Base-by-base conservation (phyloP, 2,113 vertebrate genomes). In the Scomber colias region DNA sequence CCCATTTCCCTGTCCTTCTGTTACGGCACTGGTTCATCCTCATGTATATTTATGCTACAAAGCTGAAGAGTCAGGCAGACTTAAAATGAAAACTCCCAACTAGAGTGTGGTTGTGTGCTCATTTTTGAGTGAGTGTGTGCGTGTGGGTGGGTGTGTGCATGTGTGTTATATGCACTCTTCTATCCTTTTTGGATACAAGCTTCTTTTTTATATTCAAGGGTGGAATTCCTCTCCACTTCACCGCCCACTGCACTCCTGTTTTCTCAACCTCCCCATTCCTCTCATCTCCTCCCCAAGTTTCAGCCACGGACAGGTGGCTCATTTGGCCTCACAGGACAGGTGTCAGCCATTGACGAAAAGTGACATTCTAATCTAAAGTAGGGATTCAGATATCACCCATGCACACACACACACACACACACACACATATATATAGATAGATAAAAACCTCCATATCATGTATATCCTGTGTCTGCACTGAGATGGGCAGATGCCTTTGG, bases 331-430 rank as follows among this genome's bases (percentile, higher is more conserved):
- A 92, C 75, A 71, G 87, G 88, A 92, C 84, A 93, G 82, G 80
- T 93, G 84, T 92, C 92, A 90, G 70, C 59, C 83, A 73, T 67
- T 85, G 88, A 87, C 77, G 14, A 84, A 91, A 88, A 93, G 88
- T 93, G 92, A 90, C 92, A 93, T 91, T 93, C 89, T 92, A 93
- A 94, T 94, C 89, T 93, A 84, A 85, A 89, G 86, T 65, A 87
- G 86, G 71, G 82, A 92, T 82, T 80, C 48, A 78, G 21, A 87
- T 84, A 86, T 82, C 75, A 81, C 68, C 27, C 55, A 69, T 57
- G 4, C 65, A 55, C 74, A 77, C 30, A 65, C 69, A 73, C 24
- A 51, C 13, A 75, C 49, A 51, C 44, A 66, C 27, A 62, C 56
- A 79, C 71, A 48, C 51, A 75, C 44, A 62, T 66, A 82, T 9